phyloP scores from a whole-genome alignment of 2,888 invertebrate species.

The Thera britannica region DNA sequence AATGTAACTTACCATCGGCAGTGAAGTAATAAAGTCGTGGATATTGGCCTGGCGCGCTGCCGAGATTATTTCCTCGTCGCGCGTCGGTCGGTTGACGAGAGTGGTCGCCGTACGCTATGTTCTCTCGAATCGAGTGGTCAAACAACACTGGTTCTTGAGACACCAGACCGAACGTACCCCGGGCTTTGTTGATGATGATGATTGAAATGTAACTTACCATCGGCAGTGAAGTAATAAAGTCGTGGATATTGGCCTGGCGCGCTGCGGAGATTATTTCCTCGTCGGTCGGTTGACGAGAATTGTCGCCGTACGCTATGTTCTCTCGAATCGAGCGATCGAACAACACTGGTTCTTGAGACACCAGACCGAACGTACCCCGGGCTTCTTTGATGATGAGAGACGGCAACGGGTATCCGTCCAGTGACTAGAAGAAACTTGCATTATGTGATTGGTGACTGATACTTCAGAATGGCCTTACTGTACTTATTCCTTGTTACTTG shows the following conservation, averaged over 20 bases:
- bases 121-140: constrained; percentile 92
- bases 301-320: constrained; percentile 95
- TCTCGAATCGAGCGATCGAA: constrained; percentile 93
- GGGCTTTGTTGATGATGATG: constrained; percentile 21
- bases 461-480: too few species aligned
- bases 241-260: constrained; percentile 91
- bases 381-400: constrained; percentile 25
- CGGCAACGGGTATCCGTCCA: constrained; percentile 53
- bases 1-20: constrained; percentile 84
- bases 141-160: constrained; percentile 95
- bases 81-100: constrained; percentile 85
- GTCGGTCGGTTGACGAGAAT: constrained; percentile 87
- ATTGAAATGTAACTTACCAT: constrained; percentile 64
- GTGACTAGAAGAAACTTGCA: constrained; percentile 20
- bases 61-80: constrained; percentile 87
- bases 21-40: constrained; percentile 89
- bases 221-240: constrained; percentile 89
- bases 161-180: constrained; percentile 87
- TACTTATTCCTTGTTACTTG: too few species aligned
- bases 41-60: constrained; percentile 92
- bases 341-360: constrained; percentile 94
- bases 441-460: not conserved
- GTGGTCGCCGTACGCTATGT: constrained; percentile 95
- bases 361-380: constrained; percentile 85
- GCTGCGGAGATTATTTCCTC: constrained; percentile 91